Evolutionary conservation across 2,113 vertebrate genomes (phyloP), one percentile per base, ranked within the genome.

Genomic region (Echinops telfairi): DNA sequence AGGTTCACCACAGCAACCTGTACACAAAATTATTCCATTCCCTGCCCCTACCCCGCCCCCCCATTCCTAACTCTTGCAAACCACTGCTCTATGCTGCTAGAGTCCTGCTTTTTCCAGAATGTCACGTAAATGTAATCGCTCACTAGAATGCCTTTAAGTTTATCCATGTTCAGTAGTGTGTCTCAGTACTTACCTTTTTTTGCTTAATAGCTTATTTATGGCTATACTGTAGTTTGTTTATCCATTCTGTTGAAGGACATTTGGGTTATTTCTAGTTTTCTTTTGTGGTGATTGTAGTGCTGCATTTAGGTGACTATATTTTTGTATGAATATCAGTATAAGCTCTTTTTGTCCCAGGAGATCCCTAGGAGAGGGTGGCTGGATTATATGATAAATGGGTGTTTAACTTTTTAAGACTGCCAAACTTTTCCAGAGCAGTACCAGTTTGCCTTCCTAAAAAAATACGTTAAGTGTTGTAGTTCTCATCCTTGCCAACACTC

Each of bases 221-320:
- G 58, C 40, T 36, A 53, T 77, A 25, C 10, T 12, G 43, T 16
- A 57, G 64, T 33, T 47, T 86, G 57, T 79, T 88, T 79, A 88
- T 78, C 27, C 3, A 36, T 10, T 90, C n/a, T 86, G 40, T 68
- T 29, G 29, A 90, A 73, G 25, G 53, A 79, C 78, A 75, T 75
- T 57, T 53, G 6, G 36, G 7, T 92, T 90, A 14, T 82, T 92
- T 88, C n/a, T 10, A 83, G 43, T 78, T 89, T 93, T 43, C 86
- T 92, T 43, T 66, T 33, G 47, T 88, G 62, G 33, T 83, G 76
- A 78, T 75, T 57, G 58, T 91, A 20, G 29, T 77, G 6, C 70
- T 88, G 2, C 85, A 88, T 88, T 40, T 94, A 9, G 86, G 76
- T 58, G 27, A 73, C 19, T 73, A 20, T 33, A 15, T 47, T 87